Evolutionary conservation across 2,888 invertebrate genomes (phyloP), one percentile per base, ranked within the genome.

Genomic region (Piscicola geometra): DNA sequence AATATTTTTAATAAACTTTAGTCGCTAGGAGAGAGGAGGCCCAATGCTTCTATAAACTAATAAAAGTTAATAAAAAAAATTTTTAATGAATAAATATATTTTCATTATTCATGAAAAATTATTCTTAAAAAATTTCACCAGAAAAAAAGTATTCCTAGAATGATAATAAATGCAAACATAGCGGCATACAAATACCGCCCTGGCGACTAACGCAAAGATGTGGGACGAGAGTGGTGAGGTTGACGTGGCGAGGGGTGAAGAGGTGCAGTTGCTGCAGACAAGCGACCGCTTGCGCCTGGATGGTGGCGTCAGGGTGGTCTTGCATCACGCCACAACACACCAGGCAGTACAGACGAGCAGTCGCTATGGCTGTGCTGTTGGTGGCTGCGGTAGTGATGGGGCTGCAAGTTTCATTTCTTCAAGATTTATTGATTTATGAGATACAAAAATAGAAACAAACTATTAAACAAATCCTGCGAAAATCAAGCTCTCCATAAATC

Each of bases 241-340:
- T 94, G 78, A 97, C 93, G 84, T 96, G 94, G 80, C 92, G 89
- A 0, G 96, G 95, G 75, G 97, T 96, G 87, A 99, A 99, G 86
- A 99, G 89, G 88, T 99, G 99, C 81, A 99, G 88, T 83, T 99
- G 97, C 85, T 99, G 99, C 72, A 97, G 89, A 82, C 98, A 98
- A 50, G 93, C 92, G 28, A 94, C 92, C 15, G 97, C 97, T 86
- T 98, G 98, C 0, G 97, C 93, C 85, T 95, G 93, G 2, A 97
- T 95, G 77, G 93, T 88, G 2, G 94, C 92, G 86, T 96, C 88
- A 0, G 85, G 82, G 80, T 88, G 88, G 75, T 86, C 87, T 81
- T 88, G 93, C 90, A 98, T 91, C 76, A 97, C 91, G 0, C 94
- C 93, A 86, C 96, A 94, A 25, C 96, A 95, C 86, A 92, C 94